Base-by-base conservation (phyloP, 2,113 vertebrate species). In the Mirza zaza region DNA sequence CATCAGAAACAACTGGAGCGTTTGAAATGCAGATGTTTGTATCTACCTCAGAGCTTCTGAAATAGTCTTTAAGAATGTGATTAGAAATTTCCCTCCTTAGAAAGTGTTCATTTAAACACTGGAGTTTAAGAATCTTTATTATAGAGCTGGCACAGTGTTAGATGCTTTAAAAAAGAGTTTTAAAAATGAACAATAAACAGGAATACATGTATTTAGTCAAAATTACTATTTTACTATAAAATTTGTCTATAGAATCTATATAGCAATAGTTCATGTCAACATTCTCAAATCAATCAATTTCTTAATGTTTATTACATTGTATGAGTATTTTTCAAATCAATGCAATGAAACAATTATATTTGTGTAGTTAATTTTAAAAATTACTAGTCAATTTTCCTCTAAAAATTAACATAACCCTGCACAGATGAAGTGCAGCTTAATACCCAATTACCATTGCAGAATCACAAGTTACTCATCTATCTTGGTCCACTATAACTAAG, bases 11-110 rank as follows among this genome's bases (percentile, higher is more conserved):
- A 90, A 73, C 39, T 85, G 71, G 36, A 97, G 12, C 48, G 52
- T 95, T 88, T 93, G 85, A 94, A 95, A 87, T 55, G 29, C 81
- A 94, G 65, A 85, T 92, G 88, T 95, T 87, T 92, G 70, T 25
- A 90, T 57, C 15, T 32, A 87, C 29, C 36, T 81, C 59, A 95
- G 45, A 70, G 7, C 52, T 95, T 94, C 85, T 84, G 75, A 67
- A 73, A 94, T 4, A 82, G 13, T 55, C 48, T 75, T 80, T 55
- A 76, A 84, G 71, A 36, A 80, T 87, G 32, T 84, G 87, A 36
- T 71, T 77, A 63, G 63, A 71, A 94, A 92, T 79, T 86, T 86
- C 39, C 70, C 92, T 94, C 61, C 15, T 83, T 92, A 36, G 11
- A 36, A 87, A 80, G n/a, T 76, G 73, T 90, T 81, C 52, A 92